Evolutionary conservation across 2,888 invertebrate genomes (phyloP).

Genomic region (Apoderus coryli): DNA sequence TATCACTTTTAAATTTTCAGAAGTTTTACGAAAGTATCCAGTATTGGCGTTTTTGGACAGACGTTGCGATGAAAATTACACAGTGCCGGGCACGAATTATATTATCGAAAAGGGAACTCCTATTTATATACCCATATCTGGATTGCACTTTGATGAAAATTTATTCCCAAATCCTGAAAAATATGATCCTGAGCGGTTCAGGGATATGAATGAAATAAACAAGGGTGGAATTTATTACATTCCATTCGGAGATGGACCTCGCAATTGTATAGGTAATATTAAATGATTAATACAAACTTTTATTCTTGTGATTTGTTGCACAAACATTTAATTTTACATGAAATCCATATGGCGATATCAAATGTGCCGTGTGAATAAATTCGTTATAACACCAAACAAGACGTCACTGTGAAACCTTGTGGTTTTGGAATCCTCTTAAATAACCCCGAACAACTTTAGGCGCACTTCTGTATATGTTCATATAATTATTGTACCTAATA

Average conservation of each 20-base stretch:
- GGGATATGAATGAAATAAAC: constrained; percentile 16
- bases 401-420: too few species aligned
- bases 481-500: too few species aligned
- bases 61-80: constrained; percentile 22
- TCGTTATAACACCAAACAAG: too few species aligned
- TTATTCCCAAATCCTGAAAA: constrained; percentile 23
- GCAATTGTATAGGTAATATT: constrained; percentile 25
- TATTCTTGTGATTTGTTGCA: too few species aligned
- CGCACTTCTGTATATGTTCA: too few species aligned
- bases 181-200: constrained; percentile 23
- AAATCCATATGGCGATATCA: too few species aligned
- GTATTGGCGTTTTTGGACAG: constrained; percentile 26
- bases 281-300: constrained; percentile 5
- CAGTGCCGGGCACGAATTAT: constrained; percentile 20
- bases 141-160: constrained; percentile 22
- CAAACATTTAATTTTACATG: too few species aligned
- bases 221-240: constrained; percentile 20
- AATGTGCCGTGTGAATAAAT: too few species aligned
- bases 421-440: too few species aligned
- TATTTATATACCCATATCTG: constrained; percentile 24
- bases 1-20: too few species aligned
- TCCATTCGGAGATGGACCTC: too few species aligned
- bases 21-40: constrained; percentile 33
- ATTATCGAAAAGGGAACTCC: constrained; percentile 27
- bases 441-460: too few species aligned